phyloP scores from a whole-genome alignment of 2,113 vertebrate species.

The Oreochromis aureus region DNA sequence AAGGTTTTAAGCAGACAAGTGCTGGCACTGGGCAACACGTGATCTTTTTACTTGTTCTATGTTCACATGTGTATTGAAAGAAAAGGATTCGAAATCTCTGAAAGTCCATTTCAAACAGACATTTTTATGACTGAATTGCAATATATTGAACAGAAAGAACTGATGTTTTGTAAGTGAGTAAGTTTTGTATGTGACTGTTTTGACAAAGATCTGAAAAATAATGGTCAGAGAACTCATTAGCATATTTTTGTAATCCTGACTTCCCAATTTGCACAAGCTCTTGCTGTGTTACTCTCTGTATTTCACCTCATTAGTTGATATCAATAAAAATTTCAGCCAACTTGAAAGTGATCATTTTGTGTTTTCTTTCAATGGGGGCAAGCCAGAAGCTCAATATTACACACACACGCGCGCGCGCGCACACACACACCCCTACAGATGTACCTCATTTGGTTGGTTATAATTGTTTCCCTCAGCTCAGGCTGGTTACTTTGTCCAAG shows the following conservation, averaged over 20 bases:
- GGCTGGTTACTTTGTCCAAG: neutral
- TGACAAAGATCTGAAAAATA: neutral
- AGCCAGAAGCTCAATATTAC: neutral
- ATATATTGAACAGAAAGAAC: neutral
- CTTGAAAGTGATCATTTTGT: neutral
- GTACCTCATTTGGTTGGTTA: neutral
- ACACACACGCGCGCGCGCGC: neutral
- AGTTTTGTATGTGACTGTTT: neutral
- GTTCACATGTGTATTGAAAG: neutral
- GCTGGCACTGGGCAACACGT: accelerated
- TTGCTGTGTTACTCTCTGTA: neutral
- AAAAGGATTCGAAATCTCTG: neutral
- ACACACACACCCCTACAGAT: accelerated
- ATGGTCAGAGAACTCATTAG: neutral
- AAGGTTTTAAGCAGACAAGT: neutral
- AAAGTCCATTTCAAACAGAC: neutral
- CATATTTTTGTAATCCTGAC: neutral
- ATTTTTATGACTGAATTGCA: neutral
- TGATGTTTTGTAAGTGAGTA: neutral
- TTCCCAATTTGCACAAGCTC: neutral
- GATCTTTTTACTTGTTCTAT: neutral
- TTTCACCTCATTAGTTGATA: constrained; percentile 1
- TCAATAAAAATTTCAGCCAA: neutral
- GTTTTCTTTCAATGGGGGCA: neutral
- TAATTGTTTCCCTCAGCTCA: neutral